Conservation (phyloP, 2,113 vertebrate genomes). For the Otolemur garnettii region DNA sequence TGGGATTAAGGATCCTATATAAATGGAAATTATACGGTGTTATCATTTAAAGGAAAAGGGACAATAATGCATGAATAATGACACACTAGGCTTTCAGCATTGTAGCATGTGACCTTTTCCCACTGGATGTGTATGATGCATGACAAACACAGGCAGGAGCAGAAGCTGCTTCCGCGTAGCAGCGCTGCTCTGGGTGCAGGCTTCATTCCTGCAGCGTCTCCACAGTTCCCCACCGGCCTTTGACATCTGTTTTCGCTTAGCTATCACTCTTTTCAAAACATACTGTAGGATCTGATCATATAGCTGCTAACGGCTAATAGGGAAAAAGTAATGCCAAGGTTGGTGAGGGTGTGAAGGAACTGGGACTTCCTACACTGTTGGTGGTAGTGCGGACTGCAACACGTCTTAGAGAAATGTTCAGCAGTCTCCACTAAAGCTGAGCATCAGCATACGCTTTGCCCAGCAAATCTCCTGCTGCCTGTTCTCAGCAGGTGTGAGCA, state of each 20-base stretch:
- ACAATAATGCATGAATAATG: neutral
- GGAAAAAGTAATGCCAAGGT: neutral
- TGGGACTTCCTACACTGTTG: neutral
- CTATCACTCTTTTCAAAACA: neutral
- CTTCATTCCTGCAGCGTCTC: neutral
- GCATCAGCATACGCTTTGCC: neutral
- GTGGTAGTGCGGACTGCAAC: neutral
- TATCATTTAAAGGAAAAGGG: constrained; percentile 42
- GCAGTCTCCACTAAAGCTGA: neutral
- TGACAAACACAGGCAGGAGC: too few relatives aligned
- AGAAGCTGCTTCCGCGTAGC: neutral
- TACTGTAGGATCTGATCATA: neutral
- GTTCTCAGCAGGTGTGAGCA: neutral
- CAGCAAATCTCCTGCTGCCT: neutral
- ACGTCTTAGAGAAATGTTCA: neutral
- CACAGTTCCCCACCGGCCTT: neutral
- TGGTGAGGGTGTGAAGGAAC: neutral
- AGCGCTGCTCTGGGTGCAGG: neutral
- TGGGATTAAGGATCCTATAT: constrained; percentile 52
- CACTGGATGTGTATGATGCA: too few relatives aligned
- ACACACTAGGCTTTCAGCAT: neutral
- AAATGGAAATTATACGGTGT: constrained; percentile 69
- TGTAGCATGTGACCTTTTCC: neutral
- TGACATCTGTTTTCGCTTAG: neutral
- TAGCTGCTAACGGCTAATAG: neutral